Evolutionary conservation across 2,797 vertebrate species (phyloP).

Genomic region (Micromesistius poutassou): DNA sequence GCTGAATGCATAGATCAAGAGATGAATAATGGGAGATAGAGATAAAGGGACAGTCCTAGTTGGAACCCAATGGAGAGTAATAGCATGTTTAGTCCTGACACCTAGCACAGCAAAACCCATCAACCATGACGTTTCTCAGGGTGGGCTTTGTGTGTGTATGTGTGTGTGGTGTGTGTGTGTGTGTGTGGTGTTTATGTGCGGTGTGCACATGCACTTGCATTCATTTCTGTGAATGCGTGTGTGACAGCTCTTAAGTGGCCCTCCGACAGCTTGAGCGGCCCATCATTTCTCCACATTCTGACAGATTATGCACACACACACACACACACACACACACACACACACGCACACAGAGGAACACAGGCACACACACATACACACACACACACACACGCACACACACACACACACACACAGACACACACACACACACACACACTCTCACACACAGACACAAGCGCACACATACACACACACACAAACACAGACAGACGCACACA

Average conservation of each 20-base stretch:
- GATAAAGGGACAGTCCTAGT: slow-evolving; percentile 39
- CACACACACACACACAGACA: slow-evolving; percentile 21
- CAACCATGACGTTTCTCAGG: slow-evolving; percentile 48
- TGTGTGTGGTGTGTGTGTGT: neutral
- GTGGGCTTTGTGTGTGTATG: slow-evolving; percentile 27
- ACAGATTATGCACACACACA: slow-evolving; percentile 48
- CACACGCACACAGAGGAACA: slow-evolving; percentile 20
- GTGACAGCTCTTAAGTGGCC: slow-evolving; percentile 61
- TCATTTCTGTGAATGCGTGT: slow-evolving; percentile 6
- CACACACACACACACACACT: slow-evolving; percentile 16
- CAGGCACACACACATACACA: slow-evolving; percentile 20
- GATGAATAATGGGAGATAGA: slow-evolving; percentile 42
- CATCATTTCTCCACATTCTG: slow-evolving; percentile 51
- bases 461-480: neutral
- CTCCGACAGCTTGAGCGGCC: slow-evolving; percentile 57
- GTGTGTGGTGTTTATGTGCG: neutral
- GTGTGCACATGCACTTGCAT: slow-evolving; percentile 12
- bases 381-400: slow-evolving; percentile 16
- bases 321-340: slow-evolving; percentile 6
- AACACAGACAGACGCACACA: neutral
- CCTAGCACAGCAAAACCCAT: slow-evolving; percentile 36
- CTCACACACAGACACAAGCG: slow-evolving; percentile 9
- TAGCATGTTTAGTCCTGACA: slow-evolving; percentile 61
- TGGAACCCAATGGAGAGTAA: slow-evolving; percentile 61
- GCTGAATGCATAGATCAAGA: slow-evolving; percentile 38